Conservation (phyloP, 92 coral and sea anemone genomes). For the Umimayanthus chanpuru region DNA sequence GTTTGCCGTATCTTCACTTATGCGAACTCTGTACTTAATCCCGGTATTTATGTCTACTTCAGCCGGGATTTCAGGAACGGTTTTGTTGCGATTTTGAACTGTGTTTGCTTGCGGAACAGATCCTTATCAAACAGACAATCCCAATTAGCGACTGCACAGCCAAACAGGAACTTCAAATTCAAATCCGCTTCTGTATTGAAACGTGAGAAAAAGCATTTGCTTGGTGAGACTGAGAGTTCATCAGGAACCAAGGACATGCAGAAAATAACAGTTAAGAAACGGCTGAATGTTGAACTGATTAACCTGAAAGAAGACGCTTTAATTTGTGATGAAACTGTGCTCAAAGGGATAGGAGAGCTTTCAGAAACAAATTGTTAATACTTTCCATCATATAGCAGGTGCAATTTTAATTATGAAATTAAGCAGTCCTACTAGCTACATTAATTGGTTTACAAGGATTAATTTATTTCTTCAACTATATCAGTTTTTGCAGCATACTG, state of each 20-base stretch:
- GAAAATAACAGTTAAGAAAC: neutral
- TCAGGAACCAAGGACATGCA: neutral
- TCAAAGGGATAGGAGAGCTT: neutral
- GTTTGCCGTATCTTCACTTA: constrained; percentile 79
- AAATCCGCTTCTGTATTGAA: neutral
- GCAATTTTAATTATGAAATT: neutral
- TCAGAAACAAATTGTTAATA: neutral
- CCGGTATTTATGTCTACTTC: constrained; percentile 74
- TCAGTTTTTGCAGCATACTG: too few species aligned
- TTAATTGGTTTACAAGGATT: too few species aligned
- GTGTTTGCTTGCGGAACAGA: neutral
- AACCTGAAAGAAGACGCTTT: neutral
- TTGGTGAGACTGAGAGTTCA: neutral
- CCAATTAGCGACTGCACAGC: neutral
- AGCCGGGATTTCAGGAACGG: constrained; percentile 78
- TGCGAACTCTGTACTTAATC: constrained; percentile 82
- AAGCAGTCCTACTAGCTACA: too few species aligned
- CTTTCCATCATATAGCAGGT: neutral
- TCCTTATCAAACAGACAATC: neutral
- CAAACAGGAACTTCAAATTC: neutral
- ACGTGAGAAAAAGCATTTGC: neutral
- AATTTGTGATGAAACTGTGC: neutral
- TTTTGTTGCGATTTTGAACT: constrained; percentile 7
- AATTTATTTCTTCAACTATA: too few species aligned
- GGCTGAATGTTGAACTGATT: neutral